phyloP scores from a whole-genome alignment of 2,113 vertebrate species.

The Syrmaticus mikado region DNA sequence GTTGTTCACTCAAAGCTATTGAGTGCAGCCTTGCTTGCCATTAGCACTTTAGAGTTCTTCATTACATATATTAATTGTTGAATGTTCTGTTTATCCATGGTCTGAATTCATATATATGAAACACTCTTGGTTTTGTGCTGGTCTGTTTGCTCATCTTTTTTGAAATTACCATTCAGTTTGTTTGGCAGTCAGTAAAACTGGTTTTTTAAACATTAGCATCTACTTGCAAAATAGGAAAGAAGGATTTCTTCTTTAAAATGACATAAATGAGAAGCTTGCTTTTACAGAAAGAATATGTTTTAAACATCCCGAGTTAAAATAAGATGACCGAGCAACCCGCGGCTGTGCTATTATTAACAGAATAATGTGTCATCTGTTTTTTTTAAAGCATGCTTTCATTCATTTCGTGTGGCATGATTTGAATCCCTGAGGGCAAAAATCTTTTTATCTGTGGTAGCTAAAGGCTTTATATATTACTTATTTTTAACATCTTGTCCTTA shows the following conservation, averaged over 20 bases:
- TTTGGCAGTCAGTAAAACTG: background rate
- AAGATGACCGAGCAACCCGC: background rate
- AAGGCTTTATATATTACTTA: background rate
- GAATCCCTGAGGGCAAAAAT: background rate
- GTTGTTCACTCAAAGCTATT: background rate
- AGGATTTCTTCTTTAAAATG: slow-evolving; percentile 27
- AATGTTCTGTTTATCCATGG: background rate
- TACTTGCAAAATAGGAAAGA: slow-evolving; percentile 3
- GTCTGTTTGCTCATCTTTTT: background rate
- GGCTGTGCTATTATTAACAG: slow-evolving; percentile 12
- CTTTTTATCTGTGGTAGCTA: background rate
- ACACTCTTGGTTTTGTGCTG: background rate
- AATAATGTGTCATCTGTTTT: background rate
- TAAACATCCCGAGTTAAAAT: slow-evolving; percentile 17
- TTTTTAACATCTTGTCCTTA: background rate
- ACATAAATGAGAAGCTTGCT: background rate
- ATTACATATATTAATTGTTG: background rate
- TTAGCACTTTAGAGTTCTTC: background rate
- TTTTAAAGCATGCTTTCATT: background rate
- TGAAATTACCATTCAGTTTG: background rate
- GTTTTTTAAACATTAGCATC: background rate
- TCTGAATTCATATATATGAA: background rate
- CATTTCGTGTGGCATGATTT: slow-evolving; percentile 23
- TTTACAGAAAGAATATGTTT: background rate
- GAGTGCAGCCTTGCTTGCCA: background rate